phyloP scores from a whole-genome alignment of 2,797 vertebrate genomes.

The Sciurus vulgaris region DNA sequence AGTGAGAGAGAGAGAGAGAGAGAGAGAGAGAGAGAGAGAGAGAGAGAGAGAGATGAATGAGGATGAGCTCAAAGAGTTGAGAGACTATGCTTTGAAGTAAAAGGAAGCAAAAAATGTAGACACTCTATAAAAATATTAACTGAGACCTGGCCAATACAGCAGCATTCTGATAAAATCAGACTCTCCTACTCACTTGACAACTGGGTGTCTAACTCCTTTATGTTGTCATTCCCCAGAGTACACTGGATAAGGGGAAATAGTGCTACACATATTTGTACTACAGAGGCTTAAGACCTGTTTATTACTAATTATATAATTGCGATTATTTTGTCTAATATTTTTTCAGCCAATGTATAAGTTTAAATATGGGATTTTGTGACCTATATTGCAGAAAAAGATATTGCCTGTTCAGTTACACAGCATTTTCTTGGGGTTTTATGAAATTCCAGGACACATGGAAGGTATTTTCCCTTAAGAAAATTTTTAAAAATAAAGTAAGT shows the following conservation, averaged over 20 bases:
- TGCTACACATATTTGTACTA: background rate
- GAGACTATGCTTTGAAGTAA: conserved; percentile 15
- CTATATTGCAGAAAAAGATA: background rate
- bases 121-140: background rate
- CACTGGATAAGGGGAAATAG: background rate
- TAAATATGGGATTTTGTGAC: background rate
- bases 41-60: conserved; percentile 13
- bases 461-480: conserved; percentile 25
- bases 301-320: background rate
- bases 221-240: background rate
- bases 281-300: background rate
- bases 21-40: background rate
- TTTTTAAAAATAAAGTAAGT: background rate
- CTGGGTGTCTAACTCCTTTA: background rate
- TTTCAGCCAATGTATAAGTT: conserved; percentile 13
- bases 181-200: background rate
- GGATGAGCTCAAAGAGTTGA: conserved; percentile 11
- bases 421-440: conserved; percentile 10
- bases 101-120: conserved; percentile 29
- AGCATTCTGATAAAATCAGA: conserved; percentile 16
- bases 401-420: background rate
- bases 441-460: background rate
- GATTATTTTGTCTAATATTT: conserved; percentile 19
- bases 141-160: background rate
- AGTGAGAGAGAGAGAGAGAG: too few species aligned